phyloP scores from a whole-genome alignment of 2,888 invertebrate species.

The Caenorhabditis becei region DNA sequence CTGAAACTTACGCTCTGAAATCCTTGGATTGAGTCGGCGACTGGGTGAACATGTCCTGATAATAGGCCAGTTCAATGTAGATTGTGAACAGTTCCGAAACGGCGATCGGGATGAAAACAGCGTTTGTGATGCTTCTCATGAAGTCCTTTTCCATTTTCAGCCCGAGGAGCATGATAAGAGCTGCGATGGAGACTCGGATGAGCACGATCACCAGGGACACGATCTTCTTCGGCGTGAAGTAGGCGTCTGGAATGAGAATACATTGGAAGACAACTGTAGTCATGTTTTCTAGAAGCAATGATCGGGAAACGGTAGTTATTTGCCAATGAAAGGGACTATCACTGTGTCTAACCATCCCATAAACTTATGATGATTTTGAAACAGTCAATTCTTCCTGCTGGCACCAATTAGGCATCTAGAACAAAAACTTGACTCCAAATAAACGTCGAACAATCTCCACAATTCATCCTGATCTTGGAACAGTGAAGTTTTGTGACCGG shows the following conservation, averaged over 20 bases:
- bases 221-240: conserved; percentile 58
- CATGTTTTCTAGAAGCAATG: no score
- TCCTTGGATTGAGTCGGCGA: conserved; percentile 45
- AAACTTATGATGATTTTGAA: no score
- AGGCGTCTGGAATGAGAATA: conserved; percentile 61
- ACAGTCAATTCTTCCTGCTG: no score
- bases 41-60: conserved; percentile 51
- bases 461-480: no score
- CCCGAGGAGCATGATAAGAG: conserved; percentile 64
- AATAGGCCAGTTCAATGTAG: conserved; percentile 62
- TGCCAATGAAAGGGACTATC: no score
- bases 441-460: no score
- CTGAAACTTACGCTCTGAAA: conserved; percentile 38
- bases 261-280: no score
- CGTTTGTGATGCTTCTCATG: conserved; percentile 65
- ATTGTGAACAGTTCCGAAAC: conserved; percentile 64
- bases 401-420: no score
- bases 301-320: no score
- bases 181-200: conserved; percentile 54
- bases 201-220: conserved; percentile 54
- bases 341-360: no score
- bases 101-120: conserved; percentile 67
- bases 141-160: conserved; percentile 68
- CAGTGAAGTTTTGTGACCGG: no score
- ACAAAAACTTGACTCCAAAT: no score